Percentiles rank a stretch among this genome's conserved stretches.
Evolutionary conservation across 2,113 vertebrate species (phyloP).

Genomic region (Petrocephalus zakoni): DNA sequence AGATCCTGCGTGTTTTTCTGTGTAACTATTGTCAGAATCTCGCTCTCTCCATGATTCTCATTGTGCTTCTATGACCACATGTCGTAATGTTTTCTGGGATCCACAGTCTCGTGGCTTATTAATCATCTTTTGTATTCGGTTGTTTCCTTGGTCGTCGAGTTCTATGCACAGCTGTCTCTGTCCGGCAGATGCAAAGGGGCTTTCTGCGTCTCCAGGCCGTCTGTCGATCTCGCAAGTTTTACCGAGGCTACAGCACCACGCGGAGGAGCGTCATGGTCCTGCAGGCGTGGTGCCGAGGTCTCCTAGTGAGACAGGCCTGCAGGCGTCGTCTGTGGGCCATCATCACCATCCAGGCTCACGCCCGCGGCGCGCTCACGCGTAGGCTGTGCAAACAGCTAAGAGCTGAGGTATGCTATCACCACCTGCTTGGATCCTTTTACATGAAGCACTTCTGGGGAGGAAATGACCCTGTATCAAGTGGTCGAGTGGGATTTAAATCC

Average conservation of each 20-base stretch:
- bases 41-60: background rate
- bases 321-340: conserved; percentile 88
- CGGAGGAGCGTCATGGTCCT: conserved; percentile 73
- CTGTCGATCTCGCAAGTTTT: conserved; percentile 81
- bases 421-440: background rate
- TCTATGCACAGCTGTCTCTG: background rate
- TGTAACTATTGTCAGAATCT: background rate
- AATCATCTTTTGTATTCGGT: background rate
- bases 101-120: background rate
- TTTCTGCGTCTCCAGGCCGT: conserved; percentile 86
- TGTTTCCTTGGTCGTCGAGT: background rate
- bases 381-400: conserved; percentile 79
- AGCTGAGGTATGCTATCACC: conserved; percentile 57
- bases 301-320: conserved; percentile 81
- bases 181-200: background rate
- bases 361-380: conserved; percentile 86
- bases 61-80: background rate
- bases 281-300: conserved; percentile 80
- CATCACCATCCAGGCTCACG: conserved; percentile 82
- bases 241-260: conserved; percentile 76
- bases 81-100: background rate
- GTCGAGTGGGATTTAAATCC: background rate
- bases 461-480: background rate
- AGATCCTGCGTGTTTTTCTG: conserved; percentile 21
- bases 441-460: background rate